Evolutionary conservation across 2,797 vertebrate species (phyloP).

Genomic region (Spinus olivaceus): DNA sequence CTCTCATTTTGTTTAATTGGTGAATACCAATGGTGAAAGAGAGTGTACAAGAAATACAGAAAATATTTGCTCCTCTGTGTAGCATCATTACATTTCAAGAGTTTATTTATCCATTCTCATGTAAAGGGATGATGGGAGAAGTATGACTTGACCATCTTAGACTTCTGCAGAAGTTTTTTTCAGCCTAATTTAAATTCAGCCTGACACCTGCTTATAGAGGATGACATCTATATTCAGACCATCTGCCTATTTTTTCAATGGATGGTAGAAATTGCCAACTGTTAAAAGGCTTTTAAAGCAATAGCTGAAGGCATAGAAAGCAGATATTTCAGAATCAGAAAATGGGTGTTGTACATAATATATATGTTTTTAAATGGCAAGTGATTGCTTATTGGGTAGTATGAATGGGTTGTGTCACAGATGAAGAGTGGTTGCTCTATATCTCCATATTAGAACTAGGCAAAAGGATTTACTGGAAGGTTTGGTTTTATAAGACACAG

Average conservation of each 20-base stretch:
- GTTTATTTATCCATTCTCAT: neutral
- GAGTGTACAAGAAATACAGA: neutral
- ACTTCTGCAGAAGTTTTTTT: neutral
- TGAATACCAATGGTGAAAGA: rapidly evolving
- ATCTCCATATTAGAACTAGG: neutral
- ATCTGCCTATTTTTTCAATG: neutral
- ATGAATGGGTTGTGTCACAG: neutral
- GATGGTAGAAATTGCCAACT: neutral
- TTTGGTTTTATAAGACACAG: neutral
- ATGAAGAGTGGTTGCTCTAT: neutral
- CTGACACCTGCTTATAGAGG: neutral
- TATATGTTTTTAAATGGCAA: neutral
- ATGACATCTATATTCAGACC: neutral
- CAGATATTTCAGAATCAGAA: neutral
- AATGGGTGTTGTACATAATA: neutral
- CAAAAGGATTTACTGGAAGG: neutral
- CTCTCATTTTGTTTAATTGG: neutral
- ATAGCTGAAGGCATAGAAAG: neutral
- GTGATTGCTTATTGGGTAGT: neutral
- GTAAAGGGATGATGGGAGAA: neutral
- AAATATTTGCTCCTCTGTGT: neutral
- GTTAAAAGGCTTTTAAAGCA: neutral
- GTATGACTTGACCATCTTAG: neutral
- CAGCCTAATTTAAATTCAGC: neutral
- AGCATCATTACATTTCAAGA: neutral